Percentiles rank a stretch among this genome's conserved stretches.
Evolutionary conservation across 2,797 vertebrate species (phyloP).

Genomic region (Pseudomugil gertrudae): DNA sequence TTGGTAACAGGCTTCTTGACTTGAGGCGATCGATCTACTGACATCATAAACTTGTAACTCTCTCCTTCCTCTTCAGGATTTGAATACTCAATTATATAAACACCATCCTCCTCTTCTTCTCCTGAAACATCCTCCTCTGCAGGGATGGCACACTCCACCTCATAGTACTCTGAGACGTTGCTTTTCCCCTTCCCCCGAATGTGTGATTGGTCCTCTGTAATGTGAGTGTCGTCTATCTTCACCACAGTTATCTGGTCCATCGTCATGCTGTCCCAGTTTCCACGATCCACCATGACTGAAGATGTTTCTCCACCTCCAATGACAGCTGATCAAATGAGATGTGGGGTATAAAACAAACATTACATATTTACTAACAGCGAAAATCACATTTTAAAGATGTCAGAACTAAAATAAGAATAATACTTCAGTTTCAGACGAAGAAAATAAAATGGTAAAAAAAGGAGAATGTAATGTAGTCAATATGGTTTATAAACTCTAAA

Average conservation of each 20-base stretch:
- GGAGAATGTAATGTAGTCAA: too few species aligned
- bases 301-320: slow-evolving; percentile 4
- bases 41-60: slow-evolving; percentile 60
- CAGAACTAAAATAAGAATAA: neutral
- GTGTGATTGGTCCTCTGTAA: slow-evolving; percentile 28
- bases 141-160: slow-evolving; percentile 42
- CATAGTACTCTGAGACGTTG: slow-evolving; percentile 12
- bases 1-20: neutral
- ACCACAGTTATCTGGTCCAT: slow-evolving; percentile 59
- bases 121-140: neutral
- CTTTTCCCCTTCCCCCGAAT: slow-evolving; percentile 8
- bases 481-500: neutral
- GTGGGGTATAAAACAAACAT: neutral
- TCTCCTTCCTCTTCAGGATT: slow-evolving; percentile 62
- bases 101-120: slow-evolving; percentile 47
- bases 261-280: slow-evolving; percentile 8
- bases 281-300: neutral
- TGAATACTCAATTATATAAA: slow-evolving; percentile 60
- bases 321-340: neutral
- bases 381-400: neutral
- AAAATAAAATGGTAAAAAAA: rapidly evolving
- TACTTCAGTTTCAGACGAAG: neutral
- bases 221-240: slow-evolving; percentile 54
- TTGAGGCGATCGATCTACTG: slow-evolving; percentile 27
- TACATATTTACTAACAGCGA: neutral